phyloP scores from a whole-genome alignment of 2,113 vertebrate species.

The Phalacrocorax carbo region DNA sequence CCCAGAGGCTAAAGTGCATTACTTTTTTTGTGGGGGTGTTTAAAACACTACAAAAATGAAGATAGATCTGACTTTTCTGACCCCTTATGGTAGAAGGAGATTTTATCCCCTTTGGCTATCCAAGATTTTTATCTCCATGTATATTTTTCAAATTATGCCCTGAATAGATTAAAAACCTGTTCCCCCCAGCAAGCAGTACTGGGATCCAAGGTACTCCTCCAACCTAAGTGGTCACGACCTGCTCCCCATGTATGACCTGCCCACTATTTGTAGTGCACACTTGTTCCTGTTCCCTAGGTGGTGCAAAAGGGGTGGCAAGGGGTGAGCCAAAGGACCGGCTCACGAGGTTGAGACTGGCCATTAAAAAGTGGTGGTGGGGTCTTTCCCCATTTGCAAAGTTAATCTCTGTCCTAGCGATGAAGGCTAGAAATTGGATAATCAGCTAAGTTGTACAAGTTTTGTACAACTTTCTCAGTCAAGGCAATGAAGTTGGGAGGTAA shows the following conservation, averaged over 20 bases:
- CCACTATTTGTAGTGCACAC: not conserved
- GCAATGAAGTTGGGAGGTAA: not conserved
- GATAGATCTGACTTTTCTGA: not conserved
- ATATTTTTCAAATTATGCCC: not conserved
- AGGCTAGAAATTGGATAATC: not conserved
- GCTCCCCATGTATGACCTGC: not conserved
- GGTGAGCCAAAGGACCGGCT: not conserved
- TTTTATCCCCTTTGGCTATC: not conserved
- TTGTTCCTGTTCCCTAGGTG: not conserved
- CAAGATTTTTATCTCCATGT: not conserved
- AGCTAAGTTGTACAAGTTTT: not conserved
- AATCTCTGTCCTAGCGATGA: not conserved
- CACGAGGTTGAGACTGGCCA: not conserved
- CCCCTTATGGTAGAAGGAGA: not conserved
- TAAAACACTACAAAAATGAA: not conserved
- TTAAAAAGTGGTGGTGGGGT: not conserved
- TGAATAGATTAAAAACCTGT: not conserved
- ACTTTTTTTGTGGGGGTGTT: not conserved
- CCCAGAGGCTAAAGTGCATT: not conserved
- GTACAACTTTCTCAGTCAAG: not conserved
- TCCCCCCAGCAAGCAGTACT: not conserved
- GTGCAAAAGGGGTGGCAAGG: not conserved
- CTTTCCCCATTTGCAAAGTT: not conserved
- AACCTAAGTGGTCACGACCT: not conserved
- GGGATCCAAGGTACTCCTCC: not conserved